Conservation (phyloP, 2,797 vertebrate genomes). For the Ibycter americanus region DNA sequence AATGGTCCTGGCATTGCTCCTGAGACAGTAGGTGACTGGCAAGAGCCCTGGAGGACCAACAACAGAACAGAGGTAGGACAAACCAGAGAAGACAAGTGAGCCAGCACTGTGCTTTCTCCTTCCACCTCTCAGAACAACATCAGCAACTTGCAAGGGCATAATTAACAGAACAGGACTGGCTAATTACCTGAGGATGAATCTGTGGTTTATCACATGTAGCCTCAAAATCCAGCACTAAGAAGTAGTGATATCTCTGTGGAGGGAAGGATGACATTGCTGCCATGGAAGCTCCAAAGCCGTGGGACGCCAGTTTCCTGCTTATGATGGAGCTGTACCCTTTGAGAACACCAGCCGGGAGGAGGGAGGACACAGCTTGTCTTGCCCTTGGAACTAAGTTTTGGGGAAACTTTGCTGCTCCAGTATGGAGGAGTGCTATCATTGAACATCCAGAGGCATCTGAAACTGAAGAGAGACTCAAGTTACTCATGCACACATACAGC, state of each 20-base stretch:
- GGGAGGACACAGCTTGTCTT: constrained; percentile 72
- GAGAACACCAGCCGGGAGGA: constrained; percentile 42
- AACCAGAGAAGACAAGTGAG: not conserved
- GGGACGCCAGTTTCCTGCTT: constrained; percentile 85
- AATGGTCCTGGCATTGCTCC: not conserved
- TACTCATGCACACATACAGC: not conserved
- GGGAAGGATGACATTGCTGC: constrained; percentile 85
- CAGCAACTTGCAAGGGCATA: constrained; percentile 1
- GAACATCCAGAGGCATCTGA: constrained; percentile 83
- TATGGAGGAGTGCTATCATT: constrained; percentile 80
- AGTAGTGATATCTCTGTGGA: constrained; percentile 86
- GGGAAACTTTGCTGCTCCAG: constrained; percentile 79
- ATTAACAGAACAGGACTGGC: constrained; percentile 5
- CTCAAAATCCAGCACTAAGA: constrained; percentile 88
- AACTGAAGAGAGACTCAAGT: constrained; percentile 72
- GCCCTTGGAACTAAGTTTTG: constrained; percentile 76
- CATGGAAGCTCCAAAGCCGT: constrained; percentile 83
- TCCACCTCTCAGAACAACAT: constrained; percentile 26
- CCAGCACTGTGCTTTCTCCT: not conserved
- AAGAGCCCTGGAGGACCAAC: not conserved
- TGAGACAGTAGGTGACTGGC: not conserved
- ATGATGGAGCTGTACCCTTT: constrained; percentile 76
- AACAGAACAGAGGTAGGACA: not conserved
- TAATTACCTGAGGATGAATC: constrained; percentile 85
- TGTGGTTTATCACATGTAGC: constrained; percentile 85